A percentile compares a stretch with the other conserved stretches of the same genome.
These are phyloP conservation scores for Sesia apiformis DNA, from an alignment of 2,888 invertebrate genomes.

Conservation along the genomic window DNA sequence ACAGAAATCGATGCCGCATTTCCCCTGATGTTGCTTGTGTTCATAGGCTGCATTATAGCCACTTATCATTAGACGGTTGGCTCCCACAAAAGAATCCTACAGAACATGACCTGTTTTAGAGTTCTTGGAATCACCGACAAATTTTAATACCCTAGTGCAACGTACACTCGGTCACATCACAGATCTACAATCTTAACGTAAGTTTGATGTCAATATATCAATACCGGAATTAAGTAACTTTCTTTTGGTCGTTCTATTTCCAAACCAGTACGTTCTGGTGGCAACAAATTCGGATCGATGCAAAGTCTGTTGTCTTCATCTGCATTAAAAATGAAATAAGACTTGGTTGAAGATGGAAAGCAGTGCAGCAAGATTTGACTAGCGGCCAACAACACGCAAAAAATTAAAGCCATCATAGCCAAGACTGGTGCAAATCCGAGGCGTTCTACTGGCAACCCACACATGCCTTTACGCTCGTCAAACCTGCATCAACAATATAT, in stretches of 20 bases:
- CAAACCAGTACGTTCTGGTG: background rate
- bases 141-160: too few relatives aligned
- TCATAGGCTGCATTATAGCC: too few relatives aligned
- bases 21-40: too few relatives aligned
- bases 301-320: constrained; percentile 61
- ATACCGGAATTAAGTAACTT: background rate
- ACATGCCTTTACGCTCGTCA: constrained; percentile 39
- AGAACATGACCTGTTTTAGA: too few relatives aligned
- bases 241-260: background rate
- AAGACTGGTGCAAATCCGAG: constrained; percentile 35
- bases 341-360: constrained; percentile 42
- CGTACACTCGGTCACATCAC: too few relatives aligned
- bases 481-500: constrained; percentile 23
- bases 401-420: constrained; percentile 28
- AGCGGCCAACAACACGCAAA: constrained; percentile 34
- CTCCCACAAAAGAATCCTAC: too few relatives aligned
- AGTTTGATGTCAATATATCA: background rate
- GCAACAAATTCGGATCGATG: constrained; percentile 23
- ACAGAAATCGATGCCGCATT: too few relatives aligned
- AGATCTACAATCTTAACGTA: too few relatives aligned
- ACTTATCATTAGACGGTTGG: too few relatives aligned
- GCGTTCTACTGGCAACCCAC: constrained; percentile 31
- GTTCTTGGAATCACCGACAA: too few relatives aligned
- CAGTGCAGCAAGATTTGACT: constrained; percentile 38
- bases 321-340: constrained; percentile 59